A percentile compares a stretch with the other conserved stretches of the same genome.
Evolutionary conservation across 2,888 invertebrate species (phyloP).

Genomic region (Drosophila meridionalis): DNA sequence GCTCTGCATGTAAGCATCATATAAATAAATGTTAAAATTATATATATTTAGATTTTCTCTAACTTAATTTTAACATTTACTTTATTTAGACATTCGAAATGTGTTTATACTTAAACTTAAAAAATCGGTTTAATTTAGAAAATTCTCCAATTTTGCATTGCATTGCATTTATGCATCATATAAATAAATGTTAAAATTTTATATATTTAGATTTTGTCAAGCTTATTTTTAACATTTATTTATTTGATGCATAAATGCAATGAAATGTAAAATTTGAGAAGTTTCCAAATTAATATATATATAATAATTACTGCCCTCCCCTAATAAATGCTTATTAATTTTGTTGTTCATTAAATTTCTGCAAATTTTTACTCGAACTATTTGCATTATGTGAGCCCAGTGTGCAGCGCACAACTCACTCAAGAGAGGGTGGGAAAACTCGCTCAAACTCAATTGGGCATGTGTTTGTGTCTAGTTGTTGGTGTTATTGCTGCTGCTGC

Average conservation of each 20-base stretch:
- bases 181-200: background rate
- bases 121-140: background rate
- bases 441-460: slow-evolving; percentile 57
- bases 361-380: background rate
- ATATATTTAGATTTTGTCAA: background rate
- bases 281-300: no score
- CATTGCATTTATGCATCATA: background rate
- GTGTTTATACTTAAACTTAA: background rate
- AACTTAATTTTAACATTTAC: no score
- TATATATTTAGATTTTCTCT: no score
- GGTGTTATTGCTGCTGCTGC: slow-evolving; percentile 17
- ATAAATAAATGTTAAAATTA: no score
- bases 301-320: background rate
- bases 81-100: no score
- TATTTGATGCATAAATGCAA: no score
- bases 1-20: no score
- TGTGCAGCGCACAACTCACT: slow-evolving; percentile 50
- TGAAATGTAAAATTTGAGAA: no score
- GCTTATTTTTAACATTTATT: no score
- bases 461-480: slow-evolving; percentile 9
- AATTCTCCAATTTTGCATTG: background rate
- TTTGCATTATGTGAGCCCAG: slow-evolving; percentile 4
- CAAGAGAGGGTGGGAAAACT: slow-evolving; percentile 64
- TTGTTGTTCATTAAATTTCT: background rate
- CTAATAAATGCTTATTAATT: background rate